A percentile compares a stretch with the other conserved stretches of the same genome.
Conservation (phyloP, 30 jellyfish, hydroid and myxozoan genomes). For the Aurelia aurita region DNA sequence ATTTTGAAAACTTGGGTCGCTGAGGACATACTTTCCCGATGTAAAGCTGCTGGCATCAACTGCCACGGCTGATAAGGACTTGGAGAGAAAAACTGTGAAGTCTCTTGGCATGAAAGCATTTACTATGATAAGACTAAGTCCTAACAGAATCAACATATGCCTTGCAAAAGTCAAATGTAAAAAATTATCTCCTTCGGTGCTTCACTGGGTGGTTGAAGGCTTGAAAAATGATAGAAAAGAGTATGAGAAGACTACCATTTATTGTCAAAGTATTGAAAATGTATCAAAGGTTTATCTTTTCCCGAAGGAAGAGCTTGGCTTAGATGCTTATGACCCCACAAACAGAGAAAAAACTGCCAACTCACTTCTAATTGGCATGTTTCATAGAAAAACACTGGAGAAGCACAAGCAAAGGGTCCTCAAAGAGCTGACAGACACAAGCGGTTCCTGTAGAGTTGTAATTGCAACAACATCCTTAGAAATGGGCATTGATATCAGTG, state of each 20-base stretch:
- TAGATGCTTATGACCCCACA: constrained; percentile 9
- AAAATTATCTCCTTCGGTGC: background rate
- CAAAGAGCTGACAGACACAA: constrained; percentile 4
- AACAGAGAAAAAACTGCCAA: background rate
- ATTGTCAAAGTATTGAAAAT: constrained; percentile 36
- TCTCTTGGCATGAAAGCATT: constrained; percentile 21
- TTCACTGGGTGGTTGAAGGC: constrained; percentile 31
- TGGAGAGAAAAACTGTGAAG: constrained; percentile 20
- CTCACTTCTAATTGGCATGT: constrained; percentile 23
- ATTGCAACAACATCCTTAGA: constrained; percentile 34
- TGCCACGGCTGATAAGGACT: constrained; percentile 29
- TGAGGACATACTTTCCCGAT: constrained; percentile 15
- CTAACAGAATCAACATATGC: constrained; percentile 29
- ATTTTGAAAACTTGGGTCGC: background rate
- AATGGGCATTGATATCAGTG: constrained; percentile 35
- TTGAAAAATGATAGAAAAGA: background rate
- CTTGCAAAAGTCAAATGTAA: constrained; percentile 7
- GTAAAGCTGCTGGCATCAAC: constrained; percentile 14
- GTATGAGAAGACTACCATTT: constrained; percentile 15
- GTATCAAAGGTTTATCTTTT: constrained; percentile 17
- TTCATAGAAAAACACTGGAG: constrained; percentile 4
- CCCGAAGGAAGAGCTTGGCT: constrained; percentile 32
- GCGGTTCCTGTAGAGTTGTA: constrained; percentile 34
- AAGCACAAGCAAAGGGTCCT: constrained; percentile 13
- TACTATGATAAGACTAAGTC: constrained; percentile 24